These are phyloP conservation scores for Malurus melanocephalus DNA, from an alignment of 2,113 vertebrate genomes.

Conservation along the genomic window DNA sequence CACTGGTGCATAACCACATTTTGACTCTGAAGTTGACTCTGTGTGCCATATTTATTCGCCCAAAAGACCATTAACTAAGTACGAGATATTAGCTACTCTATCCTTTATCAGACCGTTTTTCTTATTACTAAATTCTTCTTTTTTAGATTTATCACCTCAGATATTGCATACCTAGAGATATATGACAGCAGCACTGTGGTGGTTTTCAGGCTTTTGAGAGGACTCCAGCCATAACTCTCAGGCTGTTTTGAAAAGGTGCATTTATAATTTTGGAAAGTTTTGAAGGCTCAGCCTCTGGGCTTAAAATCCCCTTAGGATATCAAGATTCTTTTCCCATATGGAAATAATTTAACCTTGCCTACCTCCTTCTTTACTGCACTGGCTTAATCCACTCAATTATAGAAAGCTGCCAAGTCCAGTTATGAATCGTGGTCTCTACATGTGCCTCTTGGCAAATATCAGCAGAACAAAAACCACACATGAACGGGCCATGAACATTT, in stretches of 20 bases:
- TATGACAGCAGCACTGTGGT: neutral
- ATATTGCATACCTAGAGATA: neutral
- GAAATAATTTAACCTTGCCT: constrained; percentile 51
- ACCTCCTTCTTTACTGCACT: constrained; percentile 33
- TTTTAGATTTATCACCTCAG: neutral
- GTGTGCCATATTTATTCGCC: neutral
- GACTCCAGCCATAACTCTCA: neutral
- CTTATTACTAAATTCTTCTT: neutral
- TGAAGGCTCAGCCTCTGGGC: neutral
- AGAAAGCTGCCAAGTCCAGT: constrained; percentile 5
- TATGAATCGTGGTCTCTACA: constrained; percentile 27
- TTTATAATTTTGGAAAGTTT: constrained; percentile 11
- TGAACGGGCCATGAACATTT: neutral
- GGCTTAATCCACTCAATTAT: constrained; percentile 23
- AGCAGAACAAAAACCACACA: neutral
- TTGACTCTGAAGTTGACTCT: neutral
- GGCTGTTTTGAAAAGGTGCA: neutral
- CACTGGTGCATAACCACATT: neutral
- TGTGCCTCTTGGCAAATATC: neutral
- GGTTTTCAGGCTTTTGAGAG: neutral
- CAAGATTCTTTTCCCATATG: constrained; percentile 40
- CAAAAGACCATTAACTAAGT: neutral
- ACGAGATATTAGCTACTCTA: neutral
- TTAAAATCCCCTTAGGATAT: constrained; percentile 15
- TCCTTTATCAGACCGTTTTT: neutral